These are phyloP conservation scores for Hololepta plana DNA, from an alignment of 2,888 invertebrate species.

Conservation along the genomic window DNA sequence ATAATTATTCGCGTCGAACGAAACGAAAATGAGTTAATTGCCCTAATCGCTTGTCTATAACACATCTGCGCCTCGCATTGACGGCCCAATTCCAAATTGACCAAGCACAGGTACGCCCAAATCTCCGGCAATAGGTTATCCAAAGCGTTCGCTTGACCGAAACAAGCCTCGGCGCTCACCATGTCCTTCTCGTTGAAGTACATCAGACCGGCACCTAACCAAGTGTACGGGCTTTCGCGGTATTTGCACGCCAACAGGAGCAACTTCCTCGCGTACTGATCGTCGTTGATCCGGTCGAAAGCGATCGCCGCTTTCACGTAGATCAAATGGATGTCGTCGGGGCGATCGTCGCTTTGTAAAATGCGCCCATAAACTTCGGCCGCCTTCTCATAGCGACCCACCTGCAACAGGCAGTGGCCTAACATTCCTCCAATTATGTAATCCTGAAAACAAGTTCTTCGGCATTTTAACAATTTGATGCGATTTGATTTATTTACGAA, in stretches of 20 bases:
- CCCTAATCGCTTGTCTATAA: slow-evolving; percentile 20
- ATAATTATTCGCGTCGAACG: too few relatives aligned
- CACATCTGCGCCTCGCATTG: slow-evolving; percentile 21
- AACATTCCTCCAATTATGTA: slow-evolving; percentile 17
- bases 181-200: slow-evolving; percentile 20
- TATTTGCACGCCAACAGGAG: slow-evolving; percentile 20
- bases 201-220: slow-evolving; percentile 16
- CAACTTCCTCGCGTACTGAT: slow-evolving; percentile 19
- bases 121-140: slow-evolving; percentile 21
- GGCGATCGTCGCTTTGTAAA: slow-evolving; percentile 17
- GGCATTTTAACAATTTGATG: background rate
- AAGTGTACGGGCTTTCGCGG: slow-evolving; percentile 23
- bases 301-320: slow-evolving; percentile 18
- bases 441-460: slow-evolving; percentile 14
- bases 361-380: slow-evolving; percentile 17
- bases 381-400: slow-evolving; percentile 15
- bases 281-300: slow-evolving; percentile 14
- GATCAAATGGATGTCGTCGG: slow-evolving; percentile 20
- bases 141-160: slow-evolving; percentile 22
- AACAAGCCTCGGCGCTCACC: slow-evolving; percentile 24
- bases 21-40: slow-evolving; percentile 6
- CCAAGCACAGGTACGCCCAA: slow-evolving; percentile 23
- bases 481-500: slow-evolving; percentile 13
- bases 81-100: slow-evolving; percentile 20
- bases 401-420: slow-evolving; percentile 19